A percentile compares a stretch with the other conserved stretches of the same genome.
Conservation (phyloP, 53 echinoderm and acorn worm genomes). For the Luidia sarsii region DNA sequence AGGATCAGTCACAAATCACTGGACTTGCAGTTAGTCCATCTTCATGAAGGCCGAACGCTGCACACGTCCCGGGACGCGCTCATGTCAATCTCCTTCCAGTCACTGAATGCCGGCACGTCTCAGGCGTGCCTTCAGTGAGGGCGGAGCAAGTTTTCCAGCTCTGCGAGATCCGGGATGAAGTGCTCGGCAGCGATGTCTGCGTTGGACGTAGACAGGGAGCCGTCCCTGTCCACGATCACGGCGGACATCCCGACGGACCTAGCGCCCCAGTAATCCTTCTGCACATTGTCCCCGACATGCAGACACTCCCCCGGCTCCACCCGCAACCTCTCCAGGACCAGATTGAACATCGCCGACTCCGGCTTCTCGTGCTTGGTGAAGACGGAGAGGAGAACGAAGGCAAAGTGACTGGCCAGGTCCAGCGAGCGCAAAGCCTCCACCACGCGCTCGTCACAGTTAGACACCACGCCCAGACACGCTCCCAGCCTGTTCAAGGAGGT, state of each 20-base stretch:
- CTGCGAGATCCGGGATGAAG: conserved; percentile 67
- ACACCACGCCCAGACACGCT: conserved; percentile 77
- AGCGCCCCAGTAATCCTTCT: conserved; percentile 75
- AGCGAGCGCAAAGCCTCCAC: conserved; percentile 55
- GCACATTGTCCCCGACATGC: conserved; percentile 81
- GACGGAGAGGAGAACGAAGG: conserved; percentile 79
- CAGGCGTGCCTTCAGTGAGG: no score
- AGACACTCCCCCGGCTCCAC: conserved; percentile 62
- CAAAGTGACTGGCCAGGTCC: conserved; percentile 74
- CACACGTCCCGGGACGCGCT: no score
- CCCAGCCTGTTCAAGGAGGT: conserved; percentile 78
- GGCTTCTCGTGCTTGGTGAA: conserved; percentile 68
- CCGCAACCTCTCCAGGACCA: conserved; percentile 71
- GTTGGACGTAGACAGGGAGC: conserved; percentile 24
- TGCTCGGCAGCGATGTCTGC: conserved; percentile 56
- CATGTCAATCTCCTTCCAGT: no score
- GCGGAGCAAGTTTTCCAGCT: no score
- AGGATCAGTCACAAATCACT: no score
- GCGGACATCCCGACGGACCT: conserved; percentile 77
- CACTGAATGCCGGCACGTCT: no score
- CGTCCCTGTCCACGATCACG: conserved; percentile 72
- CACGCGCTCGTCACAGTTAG: conserved; percentile 83
- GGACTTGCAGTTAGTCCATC: no score
- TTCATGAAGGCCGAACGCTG: no score
- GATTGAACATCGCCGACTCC: conserved; percentile 67